Percentiles rank a stretch among this genome's conserved stretches.
Evolutionary conservation across 2,797 vertebrate genomes (phyloP).

Genomic region (Tangara arthus): DNA sequence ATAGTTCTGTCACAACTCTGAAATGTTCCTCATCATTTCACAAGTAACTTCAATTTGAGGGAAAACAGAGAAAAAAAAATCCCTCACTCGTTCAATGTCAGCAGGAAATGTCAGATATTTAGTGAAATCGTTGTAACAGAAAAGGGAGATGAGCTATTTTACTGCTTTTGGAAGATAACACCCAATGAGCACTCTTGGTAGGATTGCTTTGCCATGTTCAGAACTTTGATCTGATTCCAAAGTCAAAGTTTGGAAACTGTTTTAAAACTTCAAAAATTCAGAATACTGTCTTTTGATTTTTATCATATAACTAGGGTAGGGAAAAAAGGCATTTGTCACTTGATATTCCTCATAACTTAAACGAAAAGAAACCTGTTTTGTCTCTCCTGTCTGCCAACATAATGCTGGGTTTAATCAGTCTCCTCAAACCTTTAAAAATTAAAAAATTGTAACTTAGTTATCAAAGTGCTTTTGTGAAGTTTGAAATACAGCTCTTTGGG

Average conservation of each 20-base stretch:
- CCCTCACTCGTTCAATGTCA: not conserved
- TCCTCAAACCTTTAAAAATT: not conserved
- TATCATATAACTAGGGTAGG: not conserved
- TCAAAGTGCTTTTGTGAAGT: not conserved
- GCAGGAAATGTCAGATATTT: not conserved
- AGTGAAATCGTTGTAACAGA: not conserved
- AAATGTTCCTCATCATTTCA: not conserved
- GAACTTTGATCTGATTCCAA: not conserved
- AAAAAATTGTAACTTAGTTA: not conserved
- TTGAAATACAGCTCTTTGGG: not conserved
- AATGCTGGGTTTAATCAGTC: not conserved
- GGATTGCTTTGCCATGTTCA: not conserved
- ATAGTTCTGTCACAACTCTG: not conserved
- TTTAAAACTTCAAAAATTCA: not conserved
- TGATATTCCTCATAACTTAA: not conserved
- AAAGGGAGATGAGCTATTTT: not conserved
- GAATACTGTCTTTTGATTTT: not conserved
- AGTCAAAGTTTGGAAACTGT: not conserved
- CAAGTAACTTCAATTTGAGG: not conserved
- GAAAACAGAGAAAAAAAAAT: not conserved
- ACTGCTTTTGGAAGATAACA: not conserved
- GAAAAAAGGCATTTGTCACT: not conserved
- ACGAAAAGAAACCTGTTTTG: not conserved
- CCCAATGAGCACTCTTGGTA: not conserved
- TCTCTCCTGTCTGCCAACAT: not conserved